phyloP scores from a whole-genome alignment of 2,888 invertebrate genomes.

The Xanthorhoe spadicearia region DNA sequence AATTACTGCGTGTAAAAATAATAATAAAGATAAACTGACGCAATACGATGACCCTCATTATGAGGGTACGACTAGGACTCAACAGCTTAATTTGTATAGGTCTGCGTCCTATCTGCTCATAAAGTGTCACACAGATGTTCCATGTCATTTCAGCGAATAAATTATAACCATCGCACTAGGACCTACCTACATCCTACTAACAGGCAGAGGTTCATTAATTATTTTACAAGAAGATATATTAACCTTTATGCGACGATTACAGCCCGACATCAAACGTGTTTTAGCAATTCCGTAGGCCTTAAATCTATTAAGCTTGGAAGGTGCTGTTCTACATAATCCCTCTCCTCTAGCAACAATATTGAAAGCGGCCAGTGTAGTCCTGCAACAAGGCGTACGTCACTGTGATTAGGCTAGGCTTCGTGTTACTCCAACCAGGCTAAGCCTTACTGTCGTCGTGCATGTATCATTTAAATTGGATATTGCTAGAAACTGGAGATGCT shows the following conservation, averaged over 20 bases:
- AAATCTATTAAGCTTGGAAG: conserved; percentile 62
- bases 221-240: not conserved
- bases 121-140: no score
- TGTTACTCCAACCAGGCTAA: conserved; percentile 35
- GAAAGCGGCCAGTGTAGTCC: conserved; percentile 38
- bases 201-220: conserved; percentile 6
- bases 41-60: no score
- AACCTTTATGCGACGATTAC: not conserved
- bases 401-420: conserved; percentile 47
- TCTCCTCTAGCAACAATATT: conserved; percentile 44
- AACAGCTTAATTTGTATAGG: no score
- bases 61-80: no score
- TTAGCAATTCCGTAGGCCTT: conserved; percentile 50
- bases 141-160: not conserved
- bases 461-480: conserved; percentile 26
- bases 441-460: conserved; percentile 23
- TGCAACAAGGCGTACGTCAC: conserved; percentile 33
- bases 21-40: no score
- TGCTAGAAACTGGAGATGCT: conserved; percentile 7
- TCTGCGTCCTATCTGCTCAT: no score
- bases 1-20: no score
- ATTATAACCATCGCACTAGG: not conserved
- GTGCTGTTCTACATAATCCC: conserved; percentile 58
- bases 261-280: conserved; percentile 16
- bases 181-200: not conserved